phyloP scores from a whole-genome alignment of 1,140 invertebrate species.

The Trichonephila clavipes region DNA sequence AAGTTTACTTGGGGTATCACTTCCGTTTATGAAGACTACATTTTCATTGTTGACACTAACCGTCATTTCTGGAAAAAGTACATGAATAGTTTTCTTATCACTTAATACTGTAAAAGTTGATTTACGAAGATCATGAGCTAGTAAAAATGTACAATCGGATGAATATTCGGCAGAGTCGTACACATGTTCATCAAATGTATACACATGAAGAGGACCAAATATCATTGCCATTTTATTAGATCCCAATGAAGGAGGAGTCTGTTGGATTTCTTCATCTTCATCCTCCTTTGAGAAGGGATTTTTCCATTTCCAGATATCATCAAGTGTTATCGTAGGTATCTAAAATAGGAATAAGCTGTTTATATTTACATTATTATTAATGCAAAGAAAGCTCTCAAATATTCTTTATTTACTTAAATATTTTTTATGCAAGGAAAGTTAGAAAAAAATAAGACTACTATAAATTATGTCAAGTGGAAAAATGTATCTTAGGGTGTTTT shows the following conservation, averaged over 20 bases:
- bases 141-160: slow-evolving; percentile 51
- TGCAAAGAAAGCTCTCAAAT: not conserved
- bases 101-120: slow-evolving; percentile 46
- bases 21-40: slow-evolving; percentile 67
- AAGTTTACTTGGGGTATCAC: not conserved
- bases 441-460: no score
- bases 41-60: slow-evolving; percentile 48
- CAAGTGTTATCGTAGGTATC: not conserved
- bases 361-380: not conserved
- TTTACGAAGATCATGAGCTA: slow-evolving; percentile 59
- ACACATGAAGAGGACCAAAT: slow-evolving; percentile 55
- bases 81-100: slow-evolving; percentile 46
- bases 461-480: no score
- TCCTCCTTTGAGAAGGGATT: not conserved
- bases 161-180: slow-evolving; percentile 51
- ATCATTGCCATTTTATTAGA: slow-evolving; percentile 63
- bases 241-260: not conserved
- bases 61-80: slow-evolving; percentile 69
- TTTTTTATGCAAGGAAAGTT: no score
- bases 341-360: not conserved
- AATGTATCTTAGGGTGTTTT: not conserved
- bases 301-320: not conserved
- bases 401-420: no score
- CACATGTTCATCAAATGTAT: slow-evolving; percentile 66
- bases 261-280: not conserved